Conservation (phyloP, 2,797 vertebrate genomes). For the Cercopithecus mitis region DNA sequence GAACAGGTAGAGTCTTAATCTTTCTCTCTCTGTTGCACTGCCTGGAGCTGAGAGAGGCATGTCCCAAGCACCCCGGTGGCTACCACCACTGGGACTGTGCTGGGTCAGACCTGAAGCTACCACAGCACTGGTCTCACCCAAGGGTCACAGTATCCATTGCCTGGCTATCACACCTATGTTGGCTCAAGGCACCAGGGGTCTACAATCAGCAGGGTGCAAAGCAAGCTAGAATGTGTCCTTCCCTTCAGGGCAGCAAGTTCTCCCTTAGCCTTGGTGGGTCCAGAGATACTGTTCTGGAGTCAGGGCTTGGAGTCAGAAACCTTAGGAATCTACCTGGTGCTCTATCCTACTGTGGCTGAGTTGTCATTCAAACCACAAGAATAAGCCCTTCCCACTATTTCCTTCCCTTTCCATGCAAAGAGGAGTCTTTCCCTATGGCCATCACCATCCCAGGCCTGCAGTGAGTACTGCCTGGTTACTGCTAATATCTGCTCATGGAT, state of each 20-base stretch:
- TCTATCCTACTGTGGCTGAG: too few relatives aligned
- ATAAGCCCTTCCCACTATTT: not conserved
- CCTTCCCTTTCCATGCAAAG: not conserved
- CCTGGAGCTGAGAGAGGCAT: not conserved
- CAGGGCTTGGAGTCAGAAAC: not conserved
- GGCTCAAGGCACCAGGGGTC: not conserved
- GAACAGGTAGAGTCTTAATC: not conserved
- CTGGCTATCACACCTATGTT: not conserved
- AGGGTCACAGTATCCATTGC: too few relatives aligned
- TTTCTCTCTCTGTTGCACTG: not conserved
- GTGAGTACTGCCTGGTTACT: not conserved
- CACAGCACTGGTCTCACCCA: not conserved
- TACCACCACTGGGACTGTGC: not conserved
- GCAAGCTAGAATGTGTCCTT: not conserved
- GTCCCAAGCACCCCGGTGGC: not conserved
- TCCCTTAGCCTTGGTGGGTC: not conserved
- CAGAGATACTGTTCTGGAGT: not conserved
- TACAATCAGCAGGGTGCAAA: not conserved
- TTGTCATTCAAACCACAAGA: not conserved
- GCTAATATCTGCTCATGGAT: not conserved
- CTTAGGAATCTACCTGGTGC: too few relatives aligned
- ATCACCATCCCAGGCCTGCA: not conserved
- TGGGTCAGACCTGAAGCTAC: not conserved
- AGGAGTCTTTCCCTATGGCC: not conserved
- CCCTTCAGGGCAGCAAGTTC: not conserved